A percentile compares a stretch with the other conserved stretches of the same genome.
phyloP scores from a whole-genome alignment of 2,113 vertebrate species.

The Sceloporus tristichus region DNA sequence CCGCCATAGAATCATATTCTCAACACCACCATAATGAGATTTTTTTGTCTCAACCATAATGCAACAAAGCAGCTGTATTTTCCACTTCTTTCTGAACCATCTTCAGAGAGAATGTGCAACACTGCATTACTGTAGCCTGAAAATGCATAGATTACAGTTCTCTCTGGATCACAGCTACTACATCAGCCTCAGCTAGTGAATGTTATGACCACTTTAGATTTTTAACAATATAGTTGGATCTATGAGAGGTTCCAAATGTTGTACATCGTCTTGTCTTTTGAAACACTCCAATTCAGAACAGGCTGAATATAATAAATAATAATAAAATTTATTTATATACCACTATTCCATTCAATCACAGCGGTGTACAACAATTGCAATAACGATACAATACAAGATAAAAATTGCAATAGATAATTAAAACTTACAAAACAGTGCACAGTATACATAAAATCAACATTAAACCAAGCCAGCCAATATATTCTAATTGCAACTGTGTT shows the following conservation, averaged over 20 bases:
- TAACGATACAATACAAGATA: no score
- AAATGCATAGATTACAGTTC: neutral
- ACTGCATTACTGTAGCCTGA: neutral
- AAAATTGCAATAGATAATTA: no score
- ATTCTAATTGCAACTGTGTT: neutral
- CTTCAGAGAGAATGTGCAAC: neutral
- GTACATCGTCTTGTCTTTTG: neutral
- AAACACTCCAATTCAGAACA: neutral
- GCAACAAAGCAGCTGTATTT: neutral
- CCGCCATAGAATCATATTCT: no score
- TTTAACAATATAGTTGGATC: neutral
- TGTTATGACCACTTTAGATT: neutral
- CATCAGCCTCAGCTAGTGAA: neutral
- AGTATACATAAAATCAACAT: no score
- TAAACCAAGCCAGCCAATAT: no score
- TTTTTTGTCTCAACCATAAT: neutral
- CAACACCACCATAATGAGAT: neutral
- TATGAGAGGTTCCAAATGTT: neutral
- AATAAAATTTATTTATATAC: no score
- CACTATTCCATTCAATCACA: no score
- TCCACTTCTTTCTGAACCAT: neutral
- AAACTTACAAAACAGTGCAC: no score
- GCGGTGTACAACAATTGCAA: no score
- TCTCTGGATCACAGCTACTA: neutral
- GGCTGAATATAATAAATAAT: neutral